Conservation (phyloP, 2,797 vertebrate genomes). For the Micropoecilia bifurca region DNA sequence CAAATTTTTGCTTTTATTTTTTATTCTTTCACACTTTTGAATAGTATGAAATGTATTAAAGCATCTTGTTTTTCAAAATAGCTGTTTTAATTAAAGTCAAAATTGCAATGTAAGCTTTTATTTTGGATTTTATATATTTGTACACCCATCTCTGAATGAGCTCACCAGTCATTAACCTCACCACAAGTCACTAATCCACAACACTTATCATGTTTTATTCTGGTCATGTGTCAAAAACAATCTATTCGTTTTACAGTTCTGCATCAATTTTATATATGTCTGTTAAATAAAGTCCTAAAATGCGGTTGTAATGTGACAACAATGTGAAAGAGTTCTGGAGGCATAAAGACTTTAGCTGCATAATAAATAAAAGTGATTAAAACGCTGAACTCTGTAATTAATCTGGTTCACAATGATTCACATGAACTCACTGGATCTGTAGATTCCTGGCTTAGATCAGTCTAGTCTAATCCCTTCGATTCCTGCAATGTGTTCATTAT, state of each 20-base stretch:
- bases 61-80: no score
- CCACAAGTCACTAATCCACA: not conserved
- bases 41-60: no score
- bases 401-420: not conserved
- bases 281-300: not conserved
- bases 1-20: no score
- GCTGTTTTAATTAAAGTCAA: not conserved
- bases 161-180: not conserved
- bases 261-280: not conserved
- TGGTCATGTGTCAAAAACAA: not conserved
- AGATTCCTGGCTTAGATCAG: not conserved
- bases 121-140: not conserved
- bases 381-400: not conserved
- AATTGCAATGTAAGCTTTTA: not conserved
- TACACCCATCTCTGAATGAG: not conserved
- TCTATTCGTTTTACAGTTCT: not conserved
- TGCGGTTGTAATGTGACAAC: not conserved
- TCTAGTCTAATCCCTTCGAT: not conserved
- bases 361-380: no score
- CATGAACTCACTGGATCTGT: not conserved
- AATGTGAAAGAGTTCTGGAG: not conserved
- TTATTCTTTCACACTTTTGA: no score
- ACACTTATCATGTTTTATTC: not conserved
- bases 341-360: no score
- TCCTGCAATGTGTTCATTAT: not conserved